phyloP scores from a whole-genome alignment of 2,888 invertebrate genomes.

The Cataglyphis livida region DNA sequence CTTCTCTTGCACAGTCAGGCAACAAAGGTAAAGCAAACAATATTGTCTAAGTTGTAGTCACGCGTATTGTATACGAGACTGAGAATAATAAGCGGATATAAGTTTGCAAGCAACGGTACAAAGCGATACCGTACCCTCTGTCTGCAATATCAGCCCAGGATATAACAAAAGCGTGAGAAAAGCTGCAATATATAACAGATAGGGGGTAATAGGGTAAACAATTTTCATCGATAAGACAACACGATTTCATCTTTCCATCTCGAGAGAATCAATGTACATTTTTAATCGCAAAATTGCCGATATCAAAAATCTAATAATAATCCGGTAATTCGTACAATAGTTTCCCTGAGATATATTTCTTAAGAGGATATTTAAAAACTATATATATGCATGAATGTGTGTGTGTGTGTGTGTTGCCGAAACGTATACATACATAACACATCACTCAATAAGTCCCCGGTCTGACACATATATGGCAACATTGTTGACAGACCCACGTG shows the following conservation, averaged over 20 bases:
- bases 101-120: conserved; percentile 47
- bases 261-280: neutral
- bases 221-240: conserved; percentile 46
- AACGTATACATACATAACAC: neutral
- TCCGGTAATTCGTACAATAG: too few species aligned
- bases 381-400: neutral
- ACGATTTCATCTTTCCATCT: conserved; percentile 1
- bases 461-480: too few species aligned
- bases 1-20: conserved; percentile 3
- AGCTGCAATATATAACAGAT: conserved; percentile 31
- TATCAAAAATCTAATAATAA: neutral
- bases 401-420: neutral
- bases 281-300: neutral
- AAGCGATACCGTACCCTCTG: conserved; percentile 52
- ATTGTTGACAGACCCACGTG: too few species aligned
- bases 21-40: conserved; percentile 69
- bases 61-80: conserved; percentile 62
- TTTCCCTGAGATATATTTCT: neutral
- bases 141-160: conserved; percentile 47
- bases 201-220: conserved; percentile 11
- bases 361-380: neutral
- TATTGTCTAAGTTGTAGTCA: conserved; percentile 64
- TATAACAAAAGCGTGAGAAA: conserved; percentile 51
- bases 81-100: conserved; percentile 55
- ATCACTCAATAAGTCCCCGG: too few species aligned